A percentile compares a stretch with the other conserved stretches of the same genome.
Evolutionary conservation across 2,888 invertebrate species (phyloP).

Genomic region (Watsonalla cultraria): DNA sequence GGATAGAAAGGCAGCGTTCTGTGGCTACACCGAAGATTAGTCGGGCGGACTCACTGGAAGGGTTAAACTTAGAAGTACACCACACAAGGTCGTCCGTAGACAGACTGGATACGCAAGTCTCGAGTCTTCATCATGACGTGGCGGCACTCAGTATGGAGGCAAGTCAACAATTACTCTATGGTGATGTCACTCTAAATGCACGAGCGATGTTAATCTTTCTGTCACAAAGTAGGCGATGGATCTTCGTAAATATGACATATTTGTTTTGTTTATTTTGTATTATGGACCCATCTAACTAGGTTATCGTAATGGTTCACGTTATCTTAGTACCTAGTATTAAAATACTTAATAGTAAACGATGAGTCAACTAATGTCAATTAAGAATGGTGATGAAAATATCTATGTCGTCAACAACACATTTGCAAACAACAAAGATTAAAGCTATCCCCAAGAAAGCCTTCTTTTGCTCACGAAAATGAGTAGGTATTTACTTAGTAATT

Average conservation of each 20-base stretch:
- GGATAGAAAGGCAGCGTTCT: constrained; percentile 83
- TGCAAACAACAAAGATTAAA: too few species aligned
- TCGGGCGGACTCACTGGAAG: constrained; percentile 80
- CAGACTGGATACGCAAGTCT: constrained; percentile 88
- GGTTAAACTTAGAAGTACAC: constrained; percentile 78
- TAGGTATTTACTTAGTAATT: too few species aligned
- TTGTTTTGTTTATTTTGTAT: background rate
- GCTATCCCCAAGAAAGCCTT: background rate
- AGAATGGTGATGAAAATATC: too few species aligned
- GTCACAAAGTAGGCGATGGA: constrained; percentile 18
- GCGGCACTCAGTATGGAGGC: constrained; percentile 91
- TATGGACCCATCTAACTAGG: too few species aligned
- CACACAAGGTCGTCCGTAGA: constrained; percentile 81
- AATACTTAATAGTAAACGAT: too few species aligned
- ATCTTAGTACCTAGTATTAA: too few species aligned
- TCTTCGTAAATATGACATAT: constrained; percentile 11
- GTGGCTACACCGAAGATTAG: constrained; percentile 77
- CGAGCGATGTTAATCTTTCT: constrained; percentile 24
- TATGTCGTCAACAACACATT: too few species aligned
- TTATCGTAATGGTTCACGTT: too few species aligned
- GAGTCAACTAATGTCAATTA: too few species aligned
- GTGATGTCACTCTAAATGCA: constrained; percentile 23
- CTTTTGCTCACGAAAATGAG: too few species aligned
- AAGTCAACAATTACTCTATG: constrained; percentile 33
- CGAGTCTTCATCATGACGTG: constrained; percentile 90